Base-by-base conservation (phyloP, 2,113 vertebrate genomes). In the Percopsis transmontana region DNA sequence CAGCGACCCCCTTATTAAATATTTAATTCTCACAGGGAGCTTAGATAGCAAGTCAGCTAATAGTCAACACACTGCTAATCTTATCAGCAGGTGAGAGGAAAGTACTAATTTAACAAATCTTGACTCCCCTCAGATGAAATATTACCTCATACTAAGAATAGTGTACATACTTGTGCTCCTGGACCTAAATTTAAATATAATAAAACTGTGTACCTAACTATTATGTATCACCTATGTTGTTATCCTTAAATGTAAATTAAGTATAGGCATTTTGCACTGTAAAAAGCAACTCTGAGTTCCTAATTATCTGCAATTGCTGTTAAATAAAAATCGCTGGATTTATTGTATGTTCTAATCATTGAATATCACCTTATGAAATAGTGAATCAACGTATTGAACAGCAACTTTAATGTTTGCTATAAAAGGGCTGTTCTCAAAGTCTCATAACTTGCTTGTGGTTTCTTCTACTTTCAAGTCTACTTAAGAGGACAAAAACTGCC, bases 401-500 rank as follows among this genome's bases (percentile, higher is more conserved):
- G n/a, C n/a, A 23, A 39, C 61, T 39, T 66, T 48, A 23, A 69
- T 57, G 50, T 3, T 53, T 19, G 41, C 52, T 58, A 2, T 44
- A 38, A 61, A 19, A 62, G 65, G 23, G n/a, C 39, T 53, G 42
- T 48, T 71, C 48, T 58, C 27, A 58, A 33, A 62, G 45, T 19
- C 55, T 59, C 48, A 68, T 61, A 71, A 64, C 53, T 62, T 52
- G 58, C 62, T 58, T 19, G 44, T 27, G 19, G 54, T 66, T 52
- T 62, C 78, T 80, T 76, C 55, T 65, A 33, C 53, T 59, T 78
- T 64, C 45, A 78, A 79, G 69, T 81, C 74, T 79, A 80, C 85
- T 90, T 85, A 80, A 76, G 55, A 87, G 83, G 85, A 83, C 83
- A 80, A 83, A 85, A 87, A 70, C 18, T 69, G 65, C 83, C 67